Evolutionary conservation across 2,113 vertebrate genomes (phyloP).

Genomic region (Stegastes partitus): DNA sequence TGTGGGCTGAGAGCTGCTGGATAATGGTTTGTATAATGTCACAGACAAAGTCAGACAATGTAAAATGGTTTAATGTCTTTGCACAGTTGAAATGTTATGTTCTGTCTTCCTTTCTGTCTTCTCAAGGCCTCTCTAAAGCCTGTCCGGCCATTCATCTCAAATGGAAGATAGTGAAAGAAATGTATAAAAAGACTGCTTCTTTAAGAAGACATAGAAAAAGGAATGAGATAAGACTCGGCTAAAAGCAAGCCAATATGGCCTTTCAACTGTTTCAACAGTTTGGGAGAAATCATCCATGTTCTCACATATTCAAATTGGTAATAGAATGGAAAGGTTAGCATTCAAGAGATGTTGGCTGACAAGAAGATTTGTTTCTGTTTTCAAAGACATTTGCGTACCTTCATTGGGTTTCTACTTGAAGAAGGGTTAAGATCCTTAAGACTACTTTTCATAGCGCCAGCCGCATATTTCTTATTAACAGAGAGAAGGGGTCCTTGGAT

Average conservation of each 20-base stretch:
- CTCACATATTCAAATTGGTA: slow-evolving; percentile 46
- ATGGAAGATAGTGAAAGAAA: slow-evolving; percentile 24
- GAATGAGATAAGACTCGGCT: slow-evolving; percentile 31
- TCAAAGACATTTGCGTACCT: slow-evolving; percentile 42
- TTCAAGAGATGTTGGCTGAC: slow-evolving; percentile 35
- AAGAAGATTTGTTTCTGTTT: slow-evolving; percentile 27
- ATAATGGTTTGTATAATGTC: slow-evolving; percentile 37
- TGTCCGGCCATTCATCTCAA: slow-evolving; percentile 23
- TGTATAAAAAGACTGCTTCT: slow-evolving; percentile 23
- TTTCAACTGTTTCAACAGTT: slow-evolving; percentile 30
- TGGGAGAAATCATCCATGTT: slow-evolving; percentile 19
- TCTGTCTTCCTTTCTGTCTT: slow-evolving; percentile 31
- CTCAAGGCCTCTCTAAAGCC: slow-evolving; percentile 49
- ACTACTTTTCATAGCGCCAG: slow-evolving; percentile 45
- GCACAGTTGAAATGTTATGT: slow-evolving; percentile 11
- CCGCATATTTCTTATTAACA: slow-evolving; percentile 60
- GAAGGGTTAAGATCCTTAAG: slow-evolving; percentile 54
- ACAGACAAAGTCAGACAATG: slow-evolving; percentile 38
- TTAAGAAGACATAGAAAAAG: slow-evolving; percentile 2
- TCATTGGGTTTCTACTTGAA: slow-evolving; percentile 51
- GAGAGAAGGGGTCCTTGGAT: slow-evolving; percentile 62
- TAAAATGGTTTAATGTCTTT: slow-evolving; percentile 17
- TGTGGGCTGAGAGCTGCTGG: slow-evolving; percentile 26
- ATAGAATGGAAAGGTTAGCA: slow-evolving; percentile 26
- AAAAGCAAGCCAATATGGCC: slow-evolving; percentile 26